These are phyloP conservation scores for Zaprionus vittiger DNA, from an alignment of 1,140 invertebrate genomes.

Conservation along the genomic window DNA sequence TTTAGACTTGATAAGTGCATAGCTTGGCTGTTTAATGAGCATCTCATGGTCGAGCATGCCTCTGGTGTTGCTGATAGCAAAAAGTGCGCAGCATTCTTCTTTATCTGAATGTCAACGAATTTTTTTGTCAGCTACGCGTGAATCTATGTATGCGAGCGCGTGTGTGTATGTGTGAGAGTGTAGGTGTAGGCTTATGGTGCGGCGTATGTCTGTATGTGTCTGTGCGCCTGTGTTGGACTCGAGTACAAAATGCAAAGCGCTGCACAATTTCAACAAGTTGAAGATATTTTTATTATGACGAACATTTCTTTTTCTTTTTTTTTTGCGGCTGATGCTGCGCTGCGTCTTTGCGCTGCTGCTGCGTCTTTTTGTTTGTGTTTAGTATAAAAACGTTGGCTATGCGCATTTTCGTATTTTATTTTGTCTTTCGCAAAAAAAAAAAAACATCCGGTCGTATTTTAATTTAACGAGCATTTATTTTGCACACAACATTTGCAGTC, in stretches of 20 bases:
- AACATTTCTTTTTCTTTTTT: conserved; percentile 13
- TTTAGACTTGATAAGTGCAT: background rate
- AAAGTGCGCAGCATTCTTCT: conserved; percentile 53
- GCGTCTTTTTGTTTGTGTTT: conserved; percentile 68
- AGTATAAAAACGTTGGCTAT: conserved; percentile 64
- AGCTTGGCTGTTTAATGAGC: conserved; percentile 16
- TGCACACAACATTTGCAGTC: conserved; percentile 57
- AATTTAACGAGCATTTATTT: conserved; percentile 80
- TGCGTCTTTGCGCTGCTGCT: conserved; percentile 20
- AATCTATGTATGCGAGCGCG: background rate
- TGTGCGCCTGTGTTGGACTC: conserved; percentile 25
- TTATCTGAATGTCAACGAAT: conserved; percentile 57
- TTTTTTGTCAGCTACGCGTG: conserved; percentile 27
- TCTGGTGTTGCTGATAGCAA: conserved; percentile 40
- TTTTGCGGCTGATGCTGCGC: conserved; percentile 23
- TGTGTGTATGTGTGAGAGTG: conserved; percentile 16
- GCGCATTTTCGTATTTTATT: conserved; percentile 44
- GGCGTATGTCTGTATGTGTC: conserved; percentile 10
- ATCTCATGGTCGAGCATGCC: conserved; percentile 30
- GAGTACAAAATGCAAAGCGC: conserved; percentile 53
- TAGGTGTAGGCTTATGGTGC: conserved; percentile 9
- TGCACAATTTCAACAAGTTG: conserved; percentile 53
- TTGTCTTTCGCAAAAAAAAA: conserved; percentile 57
- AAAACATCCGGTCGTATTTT: conserved; percentile 82
- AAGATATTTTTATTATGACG: conserved; percentile 36